Evolutionary conservation across 2,797 vertebrate species (phyloP).

Genomic region (Lateolabrax maculatus): DNA sequence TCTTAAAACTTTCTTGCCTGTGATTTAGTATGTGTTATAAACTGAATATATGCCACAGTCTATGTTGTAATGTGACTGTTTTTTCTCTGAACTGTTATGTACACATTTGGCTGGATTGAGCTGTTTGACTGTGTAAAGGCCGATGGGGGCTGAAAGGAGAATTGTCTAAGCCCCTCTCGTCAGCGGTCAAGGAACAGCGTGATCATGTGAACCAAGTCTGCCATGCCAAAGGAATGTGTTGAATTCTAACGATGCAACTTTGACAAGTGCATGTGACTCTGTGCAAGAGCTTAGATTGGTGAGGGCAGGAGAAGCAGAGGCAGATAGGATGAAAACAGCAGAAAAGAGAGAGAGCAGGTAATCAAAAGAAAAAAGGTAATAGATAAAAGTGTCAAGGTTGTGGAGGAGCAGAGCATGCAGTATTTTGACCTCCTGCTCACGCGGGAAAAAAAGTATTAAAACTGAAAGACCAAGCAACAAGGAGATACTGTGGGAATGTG

Average conservation of each 20-base stretch:
- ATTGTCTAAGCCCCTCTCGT: constrained; percentile 73
- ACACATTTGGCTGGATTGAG: constrained; percentile 24
- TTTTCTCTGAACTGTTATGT: constrained; percentile 16
- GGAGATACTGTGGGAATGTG: constrained; percentile 60
- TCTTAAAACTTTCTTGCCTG: background rate
- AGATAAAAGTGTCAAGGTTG: constrained; percentile 52
- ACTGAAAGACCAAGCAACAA: constrained; percentile 45
- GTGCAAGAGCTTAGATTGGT: constrained; percentile 60
- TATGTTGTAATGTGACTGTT: background rate
- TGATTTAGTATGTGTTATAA: background rate
- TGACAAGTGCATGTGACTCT: constrained; percentile 87
- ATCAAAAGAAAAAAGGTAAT: constrained; percentile 41
- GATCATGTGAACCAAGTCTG: constrained; percentile 84
- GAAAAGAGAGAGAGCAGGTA: constrained; percentile 26
- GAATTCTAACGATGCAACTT: constrained; percentile 86
- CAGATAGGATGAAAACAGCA: constrained; percentile 52
- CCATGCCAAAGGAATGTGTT: constrained; percentile 87
- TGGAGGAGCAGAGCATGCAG: constrained; percentile 25
- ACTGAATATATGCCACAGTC: background rate
- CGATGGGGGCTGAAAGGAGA: constrained; percentile 62
- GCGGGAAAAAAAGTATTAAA: constrained; percentile 22
- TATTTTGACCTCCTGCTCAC: constrained; percentile 37
- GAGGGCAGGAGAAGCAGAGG: constrained; percentile 45
- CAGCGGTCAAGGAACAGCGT: constrained; percentile 73
- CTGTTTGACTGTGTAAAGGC: constrained; percentile 21